Evolutionary conservation across 2,888 invertebrate species (phyloP), one percentile per base, ranked within the genome.

Genomic region (Sericinus montela): DNA sequence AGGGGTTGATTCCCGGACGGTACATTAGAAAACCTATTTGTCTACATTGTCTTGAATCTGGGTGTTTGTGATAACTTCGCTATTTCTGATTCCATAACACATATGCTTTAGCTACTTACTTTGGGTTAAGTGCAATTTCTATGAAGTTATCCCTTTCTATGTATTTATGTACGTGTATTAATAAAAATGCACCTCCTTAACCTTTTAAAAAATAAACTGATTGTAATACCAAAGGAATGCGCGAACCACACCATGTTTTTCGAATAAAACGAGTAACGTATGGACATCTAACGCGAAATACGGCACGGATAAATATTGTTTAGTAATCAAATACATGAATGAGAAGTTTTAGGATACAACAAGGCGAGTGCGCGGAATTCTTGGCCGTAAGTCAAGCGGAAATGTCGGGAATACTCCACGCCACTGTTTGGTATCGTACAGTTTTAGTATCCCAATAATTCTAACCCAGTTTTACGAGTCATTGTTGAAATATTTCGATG

Each of bases 371-470:
- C 54, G 62, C 52, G 38, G 58, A 53, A 75, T 74, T 60, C 56
- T 76, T 78, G 76, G 75, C 77, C 52, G 52, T 29, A 45, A 38
- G 48, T 75, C 76, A 75, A 74, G 56, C 68, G 77, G 76, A 75
- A 74, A 61, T 60, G 48, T 57, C 68, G 77, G 76, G 75, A 74
- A 61, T 60, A 50, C 57, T 55, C 50, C 50, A 53, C 45, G 54
- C 39, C 47, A 47, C 55, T 55, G 53, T 45, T 38, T 43, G 40
- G 51, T 59, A 51, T 49, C 52, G 57, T 57, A 58, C 15, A 28
- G 16, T 15, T 29, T 39, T 50, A 44, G 45, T 43, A 25, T 42
- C 35, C 44, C 23, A 32, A 48, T 48, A 47, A 51, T 38, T 45
- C 19, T 28, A 19, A 34, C 16, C 34, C 25, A 34, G 19, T 19